phyloP scores from a whole-genome alignment of 2,797 vertebrate species.

The Mus minutoides region DNA sequence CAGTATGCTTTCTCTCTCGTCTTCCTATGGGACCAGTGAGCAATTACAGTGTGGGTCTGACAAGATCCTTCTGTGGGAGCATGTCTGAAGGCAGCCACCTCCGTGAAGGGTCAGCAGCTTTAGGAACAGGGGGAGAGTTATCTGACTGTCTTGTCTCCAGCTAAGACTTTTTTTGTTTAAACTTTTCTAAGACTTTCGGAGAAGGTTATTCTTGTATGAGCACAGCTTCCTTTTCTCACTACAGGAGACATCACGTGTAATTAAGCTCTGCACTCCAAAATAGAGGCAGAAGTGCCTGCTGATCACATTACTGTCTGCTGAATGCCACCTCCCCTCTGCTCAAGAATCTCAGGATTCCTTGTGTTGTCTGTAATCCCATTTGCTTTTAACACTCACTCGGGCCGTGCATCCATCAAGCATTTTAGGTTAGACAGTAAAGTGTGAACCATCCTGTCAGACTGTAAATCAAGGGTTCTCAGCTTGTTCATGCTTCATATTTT shows the following conservation, averaged over 20 bases:
- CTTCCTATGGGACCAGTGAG: neutral
- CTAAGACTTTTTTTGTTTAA: constrained; percentile 65
- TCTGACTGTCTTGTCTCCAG: neutral
- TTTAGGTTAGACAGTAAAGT: constrained; percentile 14
- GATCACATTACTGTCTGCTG: constrained; percentile 1
- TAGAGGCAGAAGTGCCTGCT: constrained; percentile 45
- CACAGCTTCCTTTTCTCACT: constrained; percentile 64
- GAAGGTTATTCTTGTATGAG: constrained; percentile 46
- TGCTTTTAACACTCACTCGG: constrained; percentile 35
- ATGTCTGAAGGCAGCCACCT: neutral
- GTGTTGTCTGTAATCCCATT: constrained; percentile 18
- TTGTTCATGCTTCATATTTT: neutral
- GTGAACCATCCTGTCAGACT: neutral
- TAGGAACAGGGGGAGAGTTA: constrained; percentile 5
- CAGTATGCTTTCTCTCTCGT: neutral
- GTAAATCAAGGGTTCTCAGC: neutral
- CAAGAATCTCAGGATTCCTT: neutral
- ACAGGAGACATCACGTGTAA: constrained; percentile 27
- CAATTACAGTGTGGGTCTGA: constrained; percentile 51
- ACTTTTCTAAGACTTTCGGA: constrained; percentile 60
- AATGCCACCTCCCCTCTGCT: constrained; percentile 7
- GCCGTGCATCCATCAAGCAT: neutral
- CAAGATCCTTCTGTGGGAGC: constrained; percentile 20
- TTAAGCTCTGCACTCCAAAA: constrained; percentile 56
- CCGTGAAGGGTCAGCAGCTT: constrained; percentile 23